These are phyloP conservation scores for Panthera uncia DNA, from an alignment of 2,113 vertebrate genomes.

Conservation along the genomic window DNA sequence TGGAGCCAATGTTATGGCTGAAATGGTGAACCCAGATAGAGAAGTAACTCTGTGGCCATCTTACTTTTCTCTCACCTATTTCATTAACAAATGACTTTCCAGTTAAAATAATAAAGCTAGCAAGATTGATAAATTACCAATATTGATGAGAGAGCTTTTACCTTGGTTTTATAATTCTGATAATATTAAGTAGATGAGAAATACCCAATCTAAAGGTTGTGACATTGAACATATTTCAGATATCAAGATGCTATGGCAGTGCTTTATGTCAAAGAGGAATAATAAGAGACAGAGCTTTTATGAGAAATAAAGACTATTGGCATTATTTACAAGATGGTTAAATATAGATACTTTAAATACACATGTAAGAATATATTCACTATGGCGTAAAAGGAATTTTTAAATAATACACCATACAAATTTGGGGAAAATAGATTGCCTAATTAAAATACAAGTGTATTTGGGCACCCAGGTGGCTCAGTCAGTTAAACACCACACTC, in stretches of 20 bases:
- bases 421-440: neutral
- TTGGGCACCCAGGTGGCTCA: neutral
- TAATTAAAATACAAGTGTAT: slow-evolving; percentile 23
- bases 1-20: neutral
- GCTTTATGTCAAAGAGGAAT: neutral
- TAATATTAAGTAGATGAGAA: neutral
- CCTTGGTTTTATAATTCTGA: neutral
- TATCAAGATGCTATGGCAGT: neutral
- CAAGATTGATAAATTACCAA: neutral
- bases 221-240: neutral
- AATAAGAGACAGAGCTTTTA: neutral
- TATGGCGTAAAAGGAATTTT: neutral
- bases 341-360: neutral
- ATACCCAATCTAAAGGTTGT: neutral
- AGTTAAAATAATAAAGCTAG: neutral
- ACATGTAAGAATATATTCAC: neutral
- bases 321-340: neutral
- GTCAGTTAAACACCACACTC: too few relatives aligned
- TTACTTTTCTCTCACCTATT: neutral
- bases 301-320: neutral
- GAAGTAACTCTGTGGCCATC: neutral
- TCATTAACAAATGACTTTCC: neutral
- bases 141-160: neutral
- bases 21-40: neutral
- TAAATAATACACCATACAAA: neutral